Conservation (phyloP, 2,888 invertebrate genomes). For the Sisyra terminalis region DNA sequence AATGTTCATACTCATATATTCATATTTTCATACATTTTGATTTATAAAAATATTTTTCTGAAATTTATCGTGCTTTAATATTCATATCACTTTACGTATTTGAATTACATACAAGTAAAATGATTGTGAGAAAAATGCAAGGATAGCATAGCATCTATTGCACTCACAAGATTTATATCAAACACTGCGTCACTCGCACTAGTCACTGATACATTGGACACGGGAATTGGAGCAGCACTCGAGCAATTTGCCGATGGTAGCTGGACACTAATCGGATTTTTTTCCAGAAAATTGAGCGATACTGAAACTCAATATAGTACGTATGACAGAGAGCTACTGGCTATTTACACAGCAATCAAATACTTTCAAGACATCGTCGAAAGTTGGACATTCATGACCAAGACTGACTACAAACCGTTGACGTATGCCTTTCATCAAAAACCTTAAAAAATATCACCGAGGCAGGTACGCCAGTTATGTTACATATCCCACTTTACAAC, state of each 20-base stretch:
- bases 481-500: constrained; percentile 21
- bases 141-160: no score
- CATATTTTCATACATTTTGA: background rate
- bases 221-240: background rate
- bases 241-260: constrained; percentile 14
- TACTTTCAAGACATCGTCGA: constrained; percentile 23
- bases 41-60: constrained; percentile 3
- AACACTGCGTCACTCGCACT: no score
- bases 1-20: background rate
- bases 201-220: no score
- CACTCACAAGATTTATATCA: no score
- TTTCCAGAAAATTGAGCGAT: constrained; percentile 17
- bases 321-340: constrained; percentile 18
- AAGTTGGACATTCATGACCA: constrained; percentile 16
- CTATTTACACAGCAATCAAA: constrained; percentile 17
- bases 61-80: no score
- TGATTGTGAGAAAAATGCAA: no score
- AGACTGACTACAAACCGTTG: constrained; percentile 22
- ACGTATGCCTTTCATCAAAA: constrained; percentile 18
- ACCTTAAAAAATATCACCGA: constrained; percentile 17
- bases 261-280: constrained; percentile 16
- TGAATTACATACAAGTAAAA: no score
- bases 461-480: constrained; percentile 19
- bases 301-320: constrained; percentile 12
- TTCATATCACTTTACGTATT: no score